Base-by-base conservation (phyloP, 1,140 invertebrate genomes). In the Elymnias hypermnestra region DNA sequence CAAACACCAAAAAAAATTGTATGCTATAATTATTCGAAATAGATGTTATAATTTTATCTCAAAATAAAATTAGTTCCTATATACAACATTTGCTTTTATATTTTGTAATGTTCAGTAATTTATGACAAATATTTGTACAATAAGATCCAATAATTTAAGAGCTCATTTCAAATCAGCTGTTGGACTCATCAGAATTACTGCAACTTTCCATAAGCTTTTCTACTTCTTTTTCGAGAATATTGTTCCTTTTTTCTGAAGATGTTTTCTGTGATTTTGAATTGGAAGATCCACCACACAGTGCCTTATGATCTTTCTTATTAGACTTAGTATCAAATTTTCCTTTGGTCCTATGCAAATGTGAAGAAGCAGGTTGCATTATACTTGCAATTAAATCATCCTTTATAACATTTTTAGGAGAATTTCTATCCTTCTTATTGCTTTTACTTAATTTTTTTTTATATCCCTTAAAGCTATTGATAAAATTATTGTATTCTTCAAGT, bases 191-290 rank as follows among this genome's bases (percentile, higher is more conserved):
- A 21, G 63, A 68, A 53, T 67, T 67, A 29, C 50, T 58, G 38
- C 45, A 61, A 29, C 56, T 62, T 35, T 45, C 54, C 13, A 83
- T 63, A 10, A 79, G 56, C 65, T 69, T 76, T 38, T 74, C 64
- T 17, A 79, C 61, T 62, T 74, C 75, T 59, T 73, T 70, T 42
- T 82, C 77, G 45, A 83, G 58, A 44, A 18, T 52, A 19, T 60
- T 49, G 41, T 57, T 69, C 19, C 56, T 67, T 43, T 52, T 58
- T 10, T 63, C 62, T 26, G 46, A 44, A 3, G 28, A 19, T 40
- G 45, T 67, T 35, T 61, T 68, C 37, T 64, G 75, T 48, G 53
- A 53, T 52, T 70, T 71, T 28, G 44, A 23, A 40, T 28, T 40
- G 12, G 33, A 25, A 15, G 13, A 26, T 2, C 1, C 25, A 22